Evolutionary conservation across 2,113 vertebrate genomes (phyloP), one percentile per base, ranked within the genome.

Genomic region (Scalopus aquaticus): DNA sequence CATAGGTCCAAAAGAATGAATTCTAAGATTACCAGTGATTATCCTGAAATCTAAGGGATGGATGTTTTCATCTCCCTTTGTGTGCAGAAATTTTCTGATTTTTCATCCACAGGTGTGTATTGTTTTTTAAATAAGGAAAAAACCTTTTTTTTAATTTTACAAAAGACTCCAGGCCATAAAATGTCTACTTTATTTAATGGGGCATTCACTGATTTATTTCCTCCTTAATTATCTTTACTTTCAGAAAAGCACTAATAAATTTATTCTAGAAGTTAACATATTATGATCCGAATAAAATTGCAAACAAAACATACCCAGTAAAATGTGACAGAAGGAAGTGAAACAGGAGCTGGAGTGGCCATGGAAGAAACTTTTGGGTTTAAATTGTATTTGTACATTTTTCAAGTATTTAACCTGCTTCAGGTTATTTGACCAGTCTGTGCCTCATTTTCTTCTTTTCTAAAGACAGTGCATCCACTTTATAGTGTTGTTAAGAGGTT

Each of bases 151-250:
- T 44, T 65, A 80, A 32, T 64, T n/a, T 87, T 51, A 9, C 39
- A 79, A 83, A 80, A 44, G 60, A 83, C 51, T 87, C 69, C 9
- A 93, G 69, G 65, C 82, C 72, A 20, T 80, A 77, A 93, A 93
- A n/a, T 73, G 12, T 56, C 80, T 81, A 49, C 26, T 84, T 42
- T 84, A 6, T 78, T 87, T 94, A 96, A 88, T 44, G 88, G 67
- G 24, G 17, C 49, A 90, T 81, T 94, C 28, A 15, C n/a, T 92
- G 56, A 94, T 92, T 96, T 95, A 94, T 91, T 96, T 91, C 69
- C 20, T 92, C 67, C 35, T 58, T 93, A 96, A 92, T 96, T 96
- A 91, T 58, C 87, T 97, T 87, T 83, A 58, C 51, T 96, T 70
- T 89, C 46, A 93, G 86, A 94, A 92, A 88, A 94, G 58, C 37